Conservation (phyloP, 2,113 vertebrate genomes). For the Melanotaenia duboulayi region DNA sequence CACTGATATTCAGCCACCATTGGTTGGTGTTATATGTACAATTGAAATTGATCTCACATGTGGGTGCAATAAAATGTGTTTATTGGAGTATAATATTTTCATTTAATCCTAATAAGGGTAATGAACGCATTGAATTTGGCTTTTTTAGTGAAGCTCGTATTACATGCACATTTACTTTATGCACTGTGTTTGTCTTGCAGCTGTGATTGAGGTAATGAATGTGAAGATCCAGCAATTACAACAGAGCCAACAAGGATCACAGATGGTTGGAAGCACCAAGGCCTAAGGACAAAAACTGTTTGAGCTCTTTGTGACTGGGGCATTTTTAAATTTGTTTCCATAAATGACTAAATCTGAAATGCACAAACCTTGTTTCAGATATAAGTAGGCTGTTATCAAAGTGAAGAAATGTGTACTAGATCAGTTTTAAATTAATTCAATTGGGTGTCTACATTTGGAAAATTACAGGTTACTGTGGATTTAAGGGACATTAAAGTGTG, state of each 20-base stretch:
- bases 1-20: too few relatives aligned
- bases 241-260: slow-evolving; percentile 85
- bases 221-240: slow-evolving; percentile 93
- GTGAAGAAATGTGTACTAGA: slow-evolving; percentile 13
- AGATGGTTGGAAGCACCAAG: slow-evolving; percentile 83
- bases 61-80: too few relatives aligned
- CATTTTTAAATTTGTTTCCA: slow-evolving; percentile 29
- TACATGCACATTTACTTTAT: neutral
- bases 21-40: too few relatives aligned
- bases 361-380: slow-evolving; percentile 19
- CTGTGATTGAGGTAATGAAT: slow-evolving; percentile 93
- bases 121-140: too few relatives aligned
- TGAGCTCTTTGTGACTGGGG: neutral
- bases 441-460: slow-evolving; percentile 20
- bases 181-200: slow-evolving; percentile 72
- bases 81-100: neutral
- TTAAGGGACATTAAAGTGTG: slow-evolving; percentile 1
- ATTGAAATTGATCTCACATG: too few relatives aligned
- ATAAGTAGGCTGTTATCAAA: slow-evolving; percentile 7
- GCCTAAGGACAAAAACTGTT: slow-evolving; percentile 72
- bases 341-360: slow-evolving; percentile 14
- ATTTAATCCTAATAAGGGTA: neutral
- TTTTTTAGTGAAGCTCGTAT: neutral
- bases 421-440: slow-evolving; percentile 21
- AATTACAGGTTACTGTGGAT: slow-evolving; percentile 41